phyloP scores from a whole-genome alignment of 1,140 invertebrate genomes.

The Drosophila dunni region DNA sequence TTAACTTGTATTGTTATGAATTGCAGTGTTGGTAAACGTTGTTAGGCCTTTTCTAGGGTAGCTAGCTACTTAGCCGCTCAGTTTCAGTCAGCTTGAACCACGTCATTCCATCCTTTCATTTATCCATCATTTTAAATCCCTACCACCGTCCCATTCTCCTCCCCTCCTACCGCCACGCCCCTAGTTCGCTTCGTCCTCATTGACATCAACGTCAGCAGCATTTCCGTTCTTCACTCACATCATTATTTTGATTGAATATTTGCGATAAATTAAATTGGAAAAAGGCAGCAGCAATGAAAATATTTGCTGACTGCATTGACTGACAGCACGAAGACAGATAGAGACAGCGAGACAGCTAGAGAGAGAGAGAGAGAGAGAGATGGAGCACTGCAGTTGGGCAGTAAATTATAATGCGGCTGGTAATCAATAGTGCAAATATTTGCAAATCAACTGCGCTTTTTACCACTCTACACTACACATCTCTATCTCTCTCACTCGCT shows the following conservation, averaged over 20 bases:
- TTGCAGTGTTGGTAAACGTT: too few relatives aligned
- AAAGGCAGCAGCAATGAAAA: constrained; percentile 52
- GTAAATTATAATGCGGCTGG: constrained; percentile 64
- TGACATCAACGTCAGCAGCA: constrained; percentile 36
- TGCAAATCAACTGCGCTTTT: constrained; percentile 66
- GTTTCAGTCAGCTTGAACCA: background rate
- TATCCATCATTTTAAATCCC: constrained; percentile 4
- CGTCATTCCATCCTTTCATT: constrained; percentile 17
- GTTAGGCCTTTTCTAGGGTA: background rate
- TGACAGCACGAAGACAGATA: constrained; percentile 1
- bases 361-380: background rate
- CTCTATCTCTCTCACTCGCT: constrained; percentile 25
- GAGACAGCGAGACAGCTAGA: background rate
- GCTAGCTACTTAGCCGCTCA: background rate
- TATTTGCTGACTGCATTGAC: constrained; percentile 48
- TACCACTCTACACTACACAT: constrained; percentile 17
- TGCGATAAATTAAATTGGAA: constrained; percentile 83
- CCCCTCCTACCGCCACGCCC: background rate
- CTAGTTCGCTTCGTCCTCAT: constrained; percentile 23
- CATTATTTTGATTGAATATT: constrained; percentile 84
- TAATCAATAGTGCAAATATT: constrained; percentile 79
- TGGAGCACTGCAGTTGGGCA: constrained; percentile 14
- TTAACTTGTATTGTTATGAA: background rate
- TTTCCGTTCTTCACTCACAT: constrained; percentile 65
- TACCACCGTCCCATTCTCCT: background rate